These are phyloP conservation scores for Siniperca undulata DNA, from an alignment of 2,797 vertebrate species.

Conservation along the genomic window DNA sequence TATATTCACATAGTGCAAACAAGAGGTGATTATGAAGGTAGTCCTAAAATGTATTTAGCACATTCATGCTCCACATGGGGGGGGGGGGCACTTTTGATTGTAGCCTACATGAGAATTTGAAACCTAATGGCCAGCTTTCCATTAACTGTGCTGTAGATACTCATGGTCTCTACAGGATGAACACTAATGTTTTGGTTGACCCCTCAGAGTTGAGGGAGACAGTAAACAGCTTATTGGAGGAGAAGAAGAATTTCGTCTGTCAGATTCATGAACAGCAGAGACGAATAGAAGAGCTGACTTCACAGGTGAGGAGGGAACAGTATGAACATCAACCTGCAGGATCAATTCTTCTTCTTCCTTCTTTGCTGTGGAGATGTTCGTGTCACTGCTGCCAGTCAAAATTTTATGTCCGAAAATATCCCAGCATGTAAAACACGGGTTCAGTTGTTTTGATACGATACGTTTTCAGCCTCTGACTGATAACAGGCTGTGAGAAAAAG, in stretches of 20 bases:
- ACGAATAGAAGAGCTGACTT: slow-evolving; percentile 80
- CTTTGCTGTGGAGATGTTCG: not conserved
- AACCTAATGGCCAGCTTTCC: too few relatives aligned
- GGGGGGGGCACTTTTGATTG: too few relatives aligned
- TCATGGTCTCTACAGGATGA: not conserved
- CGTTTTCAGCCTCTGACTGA: not conserved
- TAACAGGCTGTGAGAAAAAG: not conserved
- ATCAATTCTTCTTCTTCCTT: not conserved
- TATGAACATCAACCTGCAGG: not conserved
- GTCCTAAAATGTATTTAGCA: not conserved
- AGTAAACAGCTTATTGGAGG: slow-evolving; percentile 82
- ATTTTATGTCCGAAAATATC: too few relatives aligned
- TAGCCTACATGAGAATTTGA: not conserved
- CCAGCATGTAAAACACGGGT: too few relatives aligned
- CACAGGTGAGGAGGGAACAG: slow-evolving; percentile 73
- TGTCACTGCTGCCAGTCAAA: not conserved
- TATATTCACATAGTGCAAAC: slow-evolving; percentile 14
- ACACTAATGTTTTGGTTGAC: too few relatives aligned
- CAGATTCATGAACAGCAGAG: slow-evolving; percentile 85
- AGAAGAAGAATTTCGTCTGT: slow-evolving; percentile 85
- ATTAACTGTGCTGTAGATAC: not conserved
- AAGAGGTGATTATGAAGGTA: not conserved
- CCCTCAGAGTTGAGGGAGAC: slow-evolving; percentile 84
- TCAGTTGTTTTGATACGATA: too few relatives aligned
- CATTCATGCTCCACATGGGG: too few relatives aligned